Base-by-base conservation (phyloP, 1,140 invertebrate species). In the Bombus breviceps region DNA sequence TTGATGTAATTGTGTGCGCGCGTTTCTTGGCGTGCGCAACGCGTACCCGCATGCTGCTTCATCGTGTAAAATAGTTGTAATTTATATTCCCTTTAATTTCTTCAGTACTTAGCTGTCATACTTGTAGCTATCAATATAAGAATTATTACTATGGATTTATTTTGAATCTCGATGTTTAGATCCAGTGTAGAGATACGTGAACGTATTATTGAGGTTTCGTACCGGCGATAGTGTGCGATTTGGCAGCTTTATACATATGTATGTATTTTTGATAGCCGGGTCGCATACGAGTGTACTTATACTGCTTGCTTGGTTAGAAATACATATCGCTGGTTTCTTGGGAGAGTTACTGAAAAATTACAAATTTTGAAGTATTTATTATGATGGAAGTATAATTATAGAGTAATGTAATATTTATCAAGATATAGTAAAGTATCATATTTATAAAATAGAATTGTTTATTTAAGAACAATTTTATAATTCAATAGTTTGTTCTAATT, bases 1-100 rank as follows among this genome's bases (percentile, higher is more conserved):
- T n/a, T 34, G 10, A 34, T 25, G n/a, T 62, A 28, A 41, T n/a
- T 8, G 53, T 72, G 47, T 53, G 68, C 57, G 76, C 83, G 57
- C 75, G 76, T 41, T 79, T 79, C 82, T 79, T 71, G 66, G 75
- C 76, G 82, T 84, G 82, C 83, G 83, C 77, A 79, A 84, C 66
- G 41, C 53, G 57, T 59, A 79, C 53, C 83, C 68, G 68, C 83
- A 85, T 80, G 83, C 83, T 68, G 68, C 57, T 72, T 80, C 57
- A 71, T 73, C 77, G 68, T 62, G 75, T 85, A 80, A 85, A 80
- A 80, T 80, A 80, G 39, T 84, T 64, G 53, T 79, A 68, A 84
- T 39, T 79, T 39, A 43, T 25, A 59, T 69, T 82, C 62, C 41
- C 22, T 62, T 25, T 80, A 39, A 64, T 62, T 66, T 80, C 32